Percentiles rank a stretch among this genome's conserved stretches.
Conservation (phyloP, 35 echinoderm and acorn worm genomes). For the Stichopus chloronotus region DNA sequence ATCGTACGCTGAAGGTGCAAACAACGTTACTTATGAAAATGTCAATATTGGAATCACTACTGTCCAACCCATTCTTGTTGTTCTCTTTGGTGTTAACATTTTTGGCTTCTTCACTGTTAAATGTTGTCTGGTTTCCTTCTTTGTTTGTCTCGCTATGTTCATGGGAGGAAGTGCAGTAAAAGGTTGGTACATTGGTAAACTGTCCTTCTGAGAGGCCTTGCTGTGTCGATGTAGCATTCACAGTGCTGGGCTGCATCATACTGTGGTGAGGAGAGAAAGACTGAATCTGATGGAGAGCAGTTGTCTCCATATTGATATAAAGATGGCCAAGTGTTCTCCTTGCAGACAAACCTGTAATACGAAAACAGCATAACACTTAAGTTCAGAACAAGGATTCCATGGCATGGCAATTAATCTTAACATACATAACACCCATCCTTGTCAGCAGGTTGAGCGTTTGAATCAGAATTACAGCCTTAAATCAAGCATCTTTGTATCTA, state of each 20-base stretch:
- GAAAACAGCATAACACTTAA: too few species aligned
- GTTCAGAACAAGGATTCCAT: too few species aligned
- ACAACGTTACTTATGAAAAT: constrained; percentile 98
- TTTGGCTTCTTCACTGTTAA: neutral
- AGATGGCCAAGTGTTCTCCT: neutral
- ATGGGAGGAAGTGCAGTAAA: neutral
- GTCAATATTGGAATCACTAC: constrained; percentile 64
- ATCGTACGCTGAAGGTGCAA: constrained; percentile 85
- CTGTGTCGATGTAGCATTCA: neutral
- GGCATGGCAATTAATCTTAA: too few species aligned
- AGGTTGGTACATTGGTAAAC: constrained; percentile 22
- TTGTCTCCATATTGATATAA: constrained; percentile 22
- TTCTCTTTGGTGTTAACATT: constrained; percentile 15
- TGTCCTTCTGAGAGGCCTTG: neutral
- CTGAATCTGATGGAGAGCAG: constrained; percentile 44
- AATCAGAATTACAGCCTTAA: too few species aligned
- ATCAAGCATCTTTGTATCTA: too few species aligned
- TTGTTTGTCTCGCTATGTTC: neutral
- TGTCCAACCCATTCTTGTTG: constrained; percentile 4
- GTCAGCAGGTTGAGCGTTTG: too few species aligned
- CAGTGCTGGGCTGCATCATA: neutral
- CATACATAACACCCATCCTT: too few species aligned
- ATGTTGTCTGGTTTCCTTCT: neutral
- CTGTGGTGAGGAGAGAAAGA: constrained; percentile 40
- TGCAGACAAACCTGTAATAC: neutral